Percentiles rank a stretch among this genome's conserved stretches.
These are phyloP conservation scores for Papilio aristodemus DNA, from an alignment of 1,140 invertebrate species.

Conservation along the genomic window DNA sequence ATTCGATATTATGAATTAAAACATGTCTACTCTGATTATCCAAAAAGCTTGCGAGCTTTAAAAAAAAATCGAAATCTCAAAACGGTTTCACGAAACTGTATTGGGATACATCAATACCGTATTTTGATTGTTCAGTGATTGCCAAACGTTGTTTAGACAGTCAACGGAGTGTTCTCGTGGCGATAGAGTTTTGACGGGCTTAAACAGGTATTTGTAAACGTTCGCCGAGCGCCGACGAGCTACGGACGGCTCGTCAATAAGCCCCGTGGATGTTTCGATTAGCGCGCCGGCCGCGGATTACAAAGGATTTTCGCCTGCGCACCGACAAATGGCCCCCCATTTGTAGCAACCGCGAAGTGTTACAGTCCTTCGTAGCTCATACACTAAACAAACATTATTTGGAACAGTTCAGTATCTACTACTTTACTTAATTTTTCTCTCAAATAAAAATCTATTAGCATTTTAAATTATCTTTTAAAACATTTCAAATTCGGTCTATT, in stretches of 20 bases:
- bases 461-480: no score
- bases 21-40: no score
- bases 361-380: constrained; percentile 18
- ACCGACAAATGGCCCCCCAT: constrained; percentile 71
- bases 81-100: background rate
- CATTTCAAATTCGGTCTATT: no score
- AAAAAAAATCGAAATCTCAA: background rate
- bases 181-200: constrained; percentile 25
- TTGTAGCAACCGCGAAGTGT: constrained; percentile 59
- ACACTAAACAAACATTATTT: background rate
- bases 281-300: constrained; percentile 72
- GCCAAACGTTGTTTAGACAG: background rate
- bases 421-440: no score
- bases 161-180: background rate
- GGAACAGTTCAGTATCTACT: background rate
- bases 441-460: no score
- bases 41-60: background rate
- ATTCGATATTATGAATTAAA: no score
- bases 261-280: constrained; percentile 72
- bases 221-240: constrained; percentile 7
- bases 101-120: background rate
- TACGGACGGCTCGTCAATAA: constrained; percentile 50
- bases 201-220: constrained; percentile 29
- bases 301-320: constrained; percentile 74
- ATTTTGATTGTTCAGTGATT: background rate